phyloP scores from a whole-genome alignment of 2,888 invertebrate species.

The Keiferia lycopersicella region DNA sequence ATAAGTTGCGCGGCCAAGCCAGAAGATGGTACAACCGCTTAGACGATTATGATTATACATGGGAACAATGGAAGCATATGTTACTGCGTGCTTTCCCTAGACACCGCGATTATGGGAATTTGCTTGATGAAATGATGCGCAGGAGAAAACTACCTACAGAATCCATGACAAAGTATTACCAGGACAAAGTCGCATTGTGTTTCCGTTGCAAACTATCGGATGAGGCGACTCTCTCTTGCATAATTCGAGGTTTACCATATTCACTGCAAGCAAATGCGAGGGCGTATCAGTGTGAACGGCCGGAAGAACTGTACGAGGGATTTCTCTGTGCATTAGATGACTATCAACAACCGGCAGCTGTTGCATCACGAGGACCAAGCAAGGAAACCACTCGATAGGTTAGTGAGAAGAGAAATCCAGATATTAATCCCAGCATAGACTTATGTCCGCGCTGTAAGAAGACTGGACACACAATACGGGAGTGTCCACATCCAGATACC shows the following conservation, averaged over 20 bases:
- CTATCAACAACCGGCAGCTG: constrained; percentile 28
- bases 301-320: constrained; percentile 37
- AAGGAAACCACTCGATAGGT: background rate
- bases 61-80: constrained; percentile 41
- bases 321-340: constrained; percentile 38
- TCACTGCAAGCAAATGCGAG: constrained; percentile 37
- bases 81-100: constrained; percentile 38
- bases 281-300: constrained; percentile 38
- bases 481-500: constrained; percentile 33
- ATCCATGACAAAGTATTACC: constrained; percentile 42
- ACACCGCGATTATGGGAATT: constrained; percentile 36
- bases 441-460: constrained; percentile 32
- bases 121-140: constrained; percentile 37
- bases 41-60: constrained; percentile 38
- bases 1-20: constrained; percentile 39
- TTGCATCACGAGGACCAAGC: constrained; percentile 22
- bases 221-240: constrained; percentile 34
- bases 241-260: constrained; percentile 37
- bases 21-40: constrained; percentile 37
- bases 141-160: constrained; percentile 35
- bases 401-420: background rate
- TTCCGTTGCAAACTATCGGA: constrained; percentile 41
- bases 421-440: constrained; percentile 20
- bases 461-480: constrained; percentile 29
- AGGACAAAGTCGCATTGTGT: constrained; percentile 43